These are phyloP conservation scores for Grallaria varia DNA, from an alignment of 2,113 vertebrate genomes.

Conservation along the genomic window DNA sequence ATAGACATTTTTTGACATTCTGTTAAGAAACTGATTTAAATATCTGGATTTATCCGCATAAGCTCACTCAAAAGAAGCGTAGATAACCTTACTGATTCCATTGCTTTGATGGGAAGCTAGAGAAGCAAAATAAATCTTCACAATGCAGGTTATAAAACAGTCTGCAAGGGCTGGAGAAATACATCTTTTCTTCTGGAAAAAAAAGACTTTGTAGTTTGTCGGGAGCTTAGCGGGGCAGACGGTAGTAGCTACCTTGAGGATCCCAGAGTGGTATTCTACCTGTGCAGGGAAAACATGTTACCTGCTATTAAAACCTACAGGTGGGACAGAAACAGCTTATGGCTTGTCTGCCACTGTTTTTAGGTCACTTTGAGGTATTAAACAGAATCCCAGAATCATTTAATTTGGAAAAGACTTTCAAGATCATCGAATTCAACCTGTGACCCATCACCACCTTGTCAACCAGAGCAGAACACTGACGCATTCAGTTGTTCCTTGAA, in stretches of 20 bases:
- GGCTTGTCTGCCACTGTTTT: fast-evolving
- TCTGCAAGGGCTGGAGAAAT: background rate
- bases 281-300: background rate
- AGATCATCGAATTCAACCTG: background rate
- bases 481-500: background rate
- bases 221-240: background rate
- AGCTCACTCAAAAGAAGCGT: background rate
- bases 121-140: background rate
- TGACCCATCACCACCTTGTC: background rate
- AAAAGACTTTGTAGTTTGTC: background rate
- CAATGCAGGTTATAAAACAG: background rate
- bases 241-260: background rate
- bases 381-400: background rate
- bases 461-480: background rate
- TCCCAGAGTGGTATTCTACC: background rate
- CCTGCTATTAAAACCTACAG: background rate
- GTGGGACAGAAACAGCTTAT: background rate
- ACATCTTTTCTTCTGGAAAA: background rate
- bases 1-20: background rate
- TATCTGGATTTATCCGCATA: background rate
- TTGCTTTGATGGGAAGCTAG: background rate
- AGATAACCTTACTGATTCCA: background rate
- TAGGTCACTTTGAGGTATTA: background rate
- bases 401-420: background rate
- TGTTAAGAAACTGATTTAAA: conserved; percentile 36